A percentile compares a stretch with the other conserved stretches of the same genome.
Conservation (phyloP, 2,888 invertebrate genomes). For the Nesidiocoris tenuis region DNA sequence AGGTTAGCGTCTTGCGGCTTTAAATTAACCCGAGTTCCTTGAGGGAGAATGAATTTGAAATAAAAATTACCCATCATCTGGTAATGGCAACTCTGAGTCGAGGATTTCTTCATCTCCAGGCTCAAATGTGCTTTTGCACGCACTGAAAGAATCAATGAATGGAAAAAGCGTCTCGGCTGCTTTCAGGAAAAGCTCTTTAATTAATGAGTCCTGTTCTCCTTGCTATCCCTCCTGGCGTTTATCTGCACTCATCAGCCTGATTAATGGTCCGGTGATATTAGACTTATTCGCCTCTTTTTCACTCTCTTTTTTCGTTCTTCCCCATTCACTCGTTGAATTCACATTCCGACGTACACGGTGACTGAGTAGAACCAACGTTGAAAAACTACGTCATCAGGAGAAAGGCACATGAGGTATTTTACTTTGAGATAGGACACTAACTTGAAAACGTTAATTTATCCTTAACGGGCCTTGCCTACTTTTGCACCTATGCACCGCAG, state of each 20-base stretch:
- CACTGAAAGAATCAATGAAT: constrained; percentile 26
- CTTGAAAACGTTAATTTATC: no score
- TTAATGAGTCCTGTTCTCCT: constrained; percentile 29
- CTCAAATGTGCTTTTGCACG: background rate
- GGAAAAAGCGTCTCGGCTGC: constrained; percentile 28
- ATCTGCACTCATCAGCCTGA: constrained; percentile 32
- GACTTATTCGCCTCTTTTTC: constrained; percentile 9
- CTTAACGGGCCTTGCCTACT: no score
- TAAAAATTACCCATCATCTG: no score
- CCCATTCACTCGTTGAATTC: background rate
- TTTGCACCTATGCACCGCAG: no score
- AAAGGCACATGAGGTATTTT: no score
- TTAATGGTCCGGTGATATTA: constrained; percentile 33
- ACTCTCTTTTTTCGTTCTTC: background rate
- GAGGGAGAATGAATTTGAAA: no score
- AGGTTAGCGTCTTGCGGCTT: no score
- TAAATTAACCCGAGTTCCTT: no score
- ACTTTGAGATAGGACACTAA: no score
- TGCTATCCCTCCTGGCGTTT: constrained; percentile 8
- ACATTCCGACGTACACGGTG: background rate
- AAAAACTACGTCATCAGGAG: background rate
- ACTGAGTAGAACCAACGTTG: background rate
- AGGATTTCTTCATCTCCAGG: background rate
- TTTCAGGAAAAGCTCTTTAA: constrained; percentile 26
- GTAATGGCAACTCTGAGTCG: no score